Conservation (phyloP, 64 coral and sea anemone species). For the Pocillopora verrucosa region DNA sequence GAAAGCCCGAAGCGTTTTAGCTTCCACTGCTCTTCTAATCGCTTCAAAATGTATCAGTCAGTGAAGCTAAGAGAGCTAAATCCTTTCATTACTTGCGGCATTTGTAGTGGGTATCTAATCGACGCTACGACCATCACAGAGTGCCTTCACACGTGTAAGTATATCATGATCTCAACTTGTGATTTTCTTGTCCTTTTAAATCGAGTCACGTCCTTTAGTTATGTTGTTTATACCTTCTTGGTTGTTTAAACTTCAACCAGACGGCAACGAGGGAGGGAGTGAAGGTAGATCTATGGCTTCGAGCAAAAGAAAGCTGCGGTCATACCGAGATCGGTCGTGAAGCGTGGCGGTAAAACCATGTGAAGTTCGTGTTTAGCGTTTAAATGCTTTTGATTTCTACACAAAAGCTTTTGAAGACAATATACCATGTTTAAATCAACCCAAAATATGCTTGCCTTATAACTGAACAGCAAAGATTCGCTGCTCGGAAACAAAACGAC, state of each 20-base stretch:
- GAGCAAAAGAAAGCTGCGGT: not conserved
- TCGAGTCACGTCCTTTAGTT: not conserved
- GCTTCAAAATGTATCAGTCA: constrained; percentile 70
- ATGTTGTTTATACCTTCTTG: not conserved
- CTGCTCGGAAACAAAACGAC: not conserved
- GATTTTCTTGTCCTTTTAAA: constrained; percentile 7
- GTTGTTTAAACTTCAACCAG: not conserved
- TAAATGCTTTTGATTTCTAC: constrained; percentile 24
- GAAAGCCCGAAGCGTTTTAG: not conserved
- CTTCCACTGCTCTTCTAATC: not conserved
- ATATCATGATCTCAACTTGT: not conserved
- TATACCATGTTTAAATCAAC: not conserved
- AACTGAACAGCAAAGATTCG: not conserved
- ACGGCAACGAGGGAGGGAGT: not conserved
- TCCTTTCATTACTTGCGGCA: constrained; percentile 85
- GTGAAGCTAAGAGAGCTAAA: constrained; percentile 77
- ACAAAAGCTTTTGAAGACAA: constrained; percentile 32
- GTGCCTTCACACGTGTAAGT: constrained; percentile 99
- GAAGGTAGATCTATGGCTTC: not conserved
- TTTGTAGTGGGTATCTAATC: constrained; percentile 97
- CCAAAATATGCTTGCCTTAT: not conserved
- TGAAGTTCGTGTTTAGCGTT: constrained; percentile 9
- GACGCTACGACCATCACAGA: constrained; percentile 93
- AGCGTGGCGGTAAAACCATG: not conserved
- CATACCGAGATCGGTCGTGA: not conserved